These are phyloP conservation scores for Nicator chloris DNA, from an alignment of 2,113 vertebrate genomes.

Conservation along the genomic window DNA sequence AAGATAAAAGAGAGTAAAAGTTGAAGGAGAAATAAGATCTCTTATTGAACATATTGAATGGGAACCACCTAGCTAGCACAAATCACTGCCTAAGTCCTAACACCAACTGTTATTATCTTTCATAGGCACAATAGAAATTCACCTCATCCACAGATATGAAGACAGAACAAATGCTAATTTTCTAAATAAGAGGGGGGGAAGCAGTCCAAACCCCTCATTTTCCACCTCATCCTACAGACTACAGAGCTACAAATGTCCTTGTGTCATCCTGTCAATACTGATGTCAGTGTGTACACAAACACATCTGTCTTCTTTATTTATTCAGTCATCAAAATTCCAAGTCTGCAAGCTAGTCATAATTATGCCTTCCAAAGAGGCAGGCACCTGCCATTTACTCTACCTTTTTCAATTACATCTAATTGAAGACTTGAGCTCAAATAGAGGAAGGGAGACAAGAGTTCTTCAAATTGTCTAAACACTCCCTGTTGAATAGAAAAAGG, in stretches of 20 bases:
- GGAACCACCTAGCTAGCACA: neutral
- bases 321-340: slow-evolving; percentile 56
- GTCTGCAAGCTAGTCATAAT: slow-evolving; percentile 49
- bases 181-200: neutral
- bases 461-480: slow-evolving; percentile 45
- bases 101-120: neutral
- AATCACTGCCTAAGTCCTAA: neutral
- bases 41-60: neutral
- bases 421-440: slow-evolving; percentile 35
- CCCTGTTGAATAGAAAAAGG: slow-evolving; percentile 1
- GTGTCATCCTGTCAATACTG: neutral
- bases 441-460: slow-evolving; percentile 58
- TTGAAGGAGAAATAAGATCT: neutral
- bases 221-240: neutral
- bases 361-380: slow-evolving; percentile 30
- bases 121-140: neutral
- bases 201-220: neutral
- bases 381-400: slow-evolving; percentile 50
- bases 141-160: neutral
- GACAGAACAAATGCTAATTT: neutral
- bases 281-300: neutral
- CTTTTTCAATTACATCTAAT: slow-evolving; percentile 51
- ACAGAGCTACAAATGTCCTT: neutral
- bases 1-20: neutral
- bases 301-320: slow-evolving; percentile 31